Percentiles rank a stretch among this genome's conserved stretches.
Evolutionary conservation across 2,888 invertebrate genomes (phyloP).

Genomic region (Lasioglossum oenotherae): DNA sequence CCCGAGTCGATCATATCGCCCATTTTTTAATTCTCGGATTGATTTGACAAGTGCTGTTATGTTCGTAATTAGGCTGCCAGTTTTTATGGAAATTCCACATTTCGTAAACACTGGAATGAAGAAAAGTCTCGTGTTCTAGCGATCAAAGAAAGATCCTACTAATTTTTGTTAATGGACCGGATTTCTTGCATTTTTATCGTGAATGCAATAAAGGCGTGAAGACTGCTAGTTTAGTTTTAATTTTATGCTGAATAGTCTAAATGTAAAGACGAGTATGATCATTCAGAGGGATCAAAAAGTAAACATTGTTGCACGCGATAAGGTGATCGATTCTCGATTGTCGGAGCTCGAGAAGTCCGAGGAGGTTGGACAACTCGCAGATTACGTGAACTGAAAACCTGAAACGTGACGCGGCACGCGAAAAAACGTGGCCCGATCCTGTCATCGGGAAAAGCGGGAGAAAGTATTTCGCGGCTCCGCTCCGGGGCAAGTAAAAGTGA

Average conservation of each 20-base stretch:
- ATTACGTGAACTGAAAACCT: neutral
- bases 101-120: neutral
- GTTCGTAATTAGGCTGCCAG: neutral
- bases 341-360: neutral
- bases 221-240: neutral
- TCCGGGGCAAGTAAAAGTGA: conserved; percentile 44
- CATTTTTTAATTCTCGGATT: neutral
- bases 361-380: neutral
- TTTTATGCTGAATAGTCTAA: too few species aligned
- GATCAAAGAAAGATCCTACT: neutral
- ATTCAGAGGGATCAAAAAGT: neutral
- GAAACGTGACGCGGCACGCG: neutral
- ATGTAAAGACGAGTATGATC: too few species aligned
- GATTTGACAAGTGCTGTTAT: neutral
- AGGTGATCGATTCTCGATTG: neutral
- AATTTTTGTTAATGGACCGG: neutral
- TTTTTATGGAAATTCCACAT: neutral
- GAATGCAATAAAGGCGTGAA: neutral
- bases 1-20: neutral
- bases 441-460: conserved; percentile 41
- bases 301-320: neutral
- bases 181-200: neutral
- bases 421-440: conserved; percentile 6
- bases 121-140: neutral
- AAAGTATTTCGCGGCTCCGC: conserved; percentile 35